Base-by-base conservation (phyloP, 2,888 invertebrate genomes). In the Drosophila dives region DNA sequence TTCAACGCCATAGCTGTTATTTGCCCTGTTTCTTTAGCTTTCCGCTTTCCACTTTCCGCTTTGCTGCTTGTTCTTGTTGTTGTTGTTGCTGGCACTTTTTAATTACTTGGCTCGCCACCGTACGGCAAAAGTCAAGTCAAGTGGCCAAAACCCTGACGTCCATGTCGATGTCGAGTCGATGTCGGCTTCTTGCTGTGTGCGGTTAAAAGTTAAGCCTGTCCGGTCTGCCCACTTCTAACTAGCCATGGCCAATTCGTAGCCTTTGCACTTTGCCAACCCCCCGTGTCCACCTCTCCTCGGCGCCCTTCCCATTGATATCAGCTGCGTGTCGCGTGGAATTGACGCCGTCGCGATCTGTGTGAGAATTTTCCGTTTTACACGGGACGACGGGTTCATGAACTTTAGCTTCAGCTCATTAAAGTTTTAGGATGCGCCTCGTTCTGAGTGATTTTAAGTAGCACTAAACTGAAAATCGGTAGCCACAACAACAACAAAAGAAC, bases 121-220 rank as follows among this genome's bases (percentile, higher is more conserved):
- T 65, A 40, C 40, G 42, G 53, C 65, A 64, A 66, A 81, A 78
- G 79, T 61, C 82, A 82, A 81, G 75, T 86, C 90, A 76, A 86
- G 89, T 90, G 89, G 86, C 89, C 86, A 55, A 64, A 66, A 69
- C 62, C 63, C 66, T 67, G 67, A 75, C 77, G 83, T 72, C 71
- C 66, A 70, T 80, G 83, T 77, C 81, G 81, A 89, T 79, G 89
- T 82, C 72, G 66, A 51, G 72, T 71, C 68, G 64, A 77, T 61
- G 83, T 80, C 68, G 70, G 54, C 79, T 50, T 72, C 72, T 75
- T 64, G 70, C 75, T 75, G 65, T 70, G 66, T 77, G 89, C 87
- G 90, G 85, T 82, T 86, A 77, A 83, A 90, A 85, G 90, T 85
- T 88, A 85, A 90, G 85, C 86, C 74, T 77, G 67, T 80, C 77